A percentile compares a stretch with the other conserved stretches of the same genome.
phyloP scores from a whole-genome alignment of 2,113 vertebrate species.

The Onychostruthus taczanowskii region DNA sequence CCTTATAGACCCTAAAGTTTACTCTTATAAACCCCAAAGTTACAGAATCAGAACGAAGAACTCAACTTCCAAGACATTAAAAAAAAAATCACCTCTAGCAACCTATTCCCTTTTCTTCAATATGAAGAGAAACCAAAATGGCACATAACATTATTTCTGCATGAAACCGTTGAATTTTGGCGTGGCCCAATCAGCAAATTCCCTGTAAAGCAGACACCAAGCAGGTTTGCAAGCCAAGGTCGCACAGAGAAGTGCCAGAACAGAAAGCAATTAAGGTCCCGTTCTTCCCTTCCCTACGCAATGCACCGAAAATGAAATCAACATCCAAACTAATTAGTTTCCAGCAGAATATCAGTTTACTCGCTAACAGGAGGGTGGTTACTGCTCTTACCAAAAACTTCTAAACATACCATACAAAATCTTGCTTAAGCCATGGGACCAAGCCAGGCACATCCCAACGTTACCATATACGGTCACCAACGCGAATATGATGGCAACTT shows the following conservation, averaged over 20 bases:
- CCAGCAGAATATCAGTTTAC: conserved; percentile 54
- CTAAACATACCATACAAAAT: conserved; percentile 23
- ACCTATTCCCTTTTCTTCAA: not conserved
- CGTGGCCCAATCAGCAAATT: not conserved
- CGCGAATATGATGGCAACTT: conserved; percentile 48
- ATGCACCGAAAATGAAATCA: conserved; percentile 39
- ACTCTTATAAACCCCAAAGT: not conserved
- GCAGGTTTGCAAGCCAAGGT: not conserved
- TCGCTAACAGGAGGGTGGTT: not conserved
- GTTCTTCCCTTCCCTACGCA: conserved; percentile 28
- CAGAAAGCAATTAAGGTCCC: conserved; percentile 28
- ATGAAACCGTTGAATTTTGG: not conserved
- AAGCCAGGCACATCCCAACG: not conserved
- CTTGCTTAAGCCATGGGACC: conserved; percentile 8
- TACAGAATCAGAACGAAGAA: not conserved
- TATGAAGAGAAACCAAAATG: not conserved
- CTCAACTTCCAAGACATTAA: not conserved
- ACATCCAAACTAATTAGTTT: conserved; percentile 47
- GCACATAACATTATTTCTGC: not conserved
- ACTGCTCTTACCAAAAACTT: conserved; percentile 52
- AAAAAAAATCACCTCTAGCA: not conserved
- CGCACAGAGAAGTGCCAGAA: not conserved
- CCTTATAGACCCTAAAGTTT: not conserved
- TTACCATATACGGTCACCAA: conserved; percentile 63
- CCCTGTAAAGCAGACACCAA: not conserved